Base-by-base conservation (phyloP, 2,888 invertebrate genomes). In the Polyploca ridens region DNA sequence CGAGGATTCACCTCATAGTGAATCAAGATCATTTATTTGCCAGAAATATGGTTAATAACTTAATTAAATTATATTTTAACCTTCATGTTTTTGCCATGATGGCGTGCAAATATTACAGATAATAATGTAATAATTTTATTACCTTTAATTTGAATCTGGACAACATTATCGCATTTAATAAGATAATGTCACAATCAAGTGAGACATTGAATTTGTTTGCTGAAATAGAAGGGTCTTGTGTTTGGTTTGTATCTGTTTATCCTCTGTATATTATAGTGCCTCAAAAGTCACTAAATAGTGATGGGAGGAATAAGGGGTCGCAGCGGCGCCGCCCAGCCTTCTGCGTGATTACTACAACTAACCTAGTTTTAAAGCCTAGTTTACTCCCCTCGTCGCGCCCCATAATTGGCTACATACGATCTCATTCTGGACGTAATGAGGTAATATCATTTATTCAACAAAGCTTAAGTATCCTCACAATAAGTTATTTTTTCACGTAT, bases 341-440 rank as follows among this genome's bases (percentile, higher is more conserved):
- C n/a, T 19, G 64, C 64, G 62, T 63, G 63, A 61, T 44, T 65
- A 19, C 64, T 62, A 27, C 66, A 61, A 64, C 66, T 67, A 67
- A 69, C 66, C 66, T 44, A 69, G 66, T 64, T 67, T n/a, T 61
- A 46, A 19, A 54, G 54, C 19, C 10, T 54, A 54, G 54, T 54
- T 54, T 10, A 19, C 19, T 54, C 5, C 44, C 14, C 1, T n/a
- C 54, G 3, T 54, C 16, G 8, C n/a, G 49, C n/a, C 3, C 6
- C 8, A 8, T 8, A 2, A 7, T 54, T 8, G 16, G 54, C 5
- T 16, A 16, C 49, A 49, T 7, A 8, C 49, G n/a, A 49, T 0
- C 16, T 49, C 16, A 16, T 16, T 49, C 16, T 16, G 19, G 54
- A 54, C 54, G 54, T 54, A 54, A 54, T 54, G 7, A 54, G 54